Evolutionary conservation across 2,888 invertebrate genomes (phyloP).

Genomic region (Lasioglossum marginatum): DNA sequence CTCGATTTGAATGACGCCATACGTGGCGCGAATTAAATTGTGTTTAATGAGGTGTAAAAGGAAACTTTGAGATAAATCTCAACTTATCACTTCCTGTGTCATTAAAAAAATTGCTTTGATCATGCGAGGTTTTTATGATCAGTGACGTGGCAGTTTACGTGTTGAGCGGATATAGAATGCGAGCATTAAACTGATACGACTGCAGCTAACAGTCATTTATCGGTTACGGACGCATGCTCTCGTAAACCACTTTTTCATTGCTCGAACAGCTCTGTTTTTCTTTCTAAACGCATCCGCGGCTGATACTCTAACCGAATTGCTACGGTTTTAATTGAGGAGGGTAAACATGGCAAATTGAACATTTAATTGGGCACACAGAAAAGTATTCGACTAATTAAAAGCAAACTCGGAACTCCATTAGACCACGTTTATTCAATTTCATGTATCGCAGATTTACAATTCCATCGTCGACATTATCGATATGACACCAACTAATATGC

Average conservation of each 20-base stretch:
- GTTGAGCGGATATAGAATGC: neutral
- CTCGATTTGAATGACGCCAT: neutral
- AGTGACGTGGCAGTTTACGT: neutral
- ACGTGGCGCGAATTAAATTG: neutral
- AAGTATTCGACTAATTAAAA: conserved; percentile 3
- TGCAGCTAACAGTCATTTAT: conserved; percentile 50
- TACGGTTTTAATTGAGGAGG: neutral
- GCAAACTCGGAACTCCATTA: neutral
- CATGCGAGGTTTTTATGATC: neutral
- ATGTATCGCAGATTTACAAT: neutral
- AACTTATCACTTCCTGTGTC: neutral
- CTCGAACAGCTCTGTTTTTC: conserved; percentile 22
- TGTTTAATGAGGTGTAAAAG: neutral
- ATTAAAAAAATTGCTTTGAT: neutral
- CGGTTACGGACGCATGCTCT: conserved; percentile 46
- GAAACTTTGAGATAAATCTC: neutral
- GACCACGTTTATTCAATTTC: neutral
- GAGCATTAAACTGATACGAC: neutral
- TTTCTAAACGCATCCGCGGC: neutral
- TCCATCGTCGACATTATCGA: neutral
- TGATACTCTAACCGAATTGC: conserved; percentile 2
- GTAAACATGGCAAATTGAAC: neutral
- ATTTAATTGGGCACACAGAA: conserved; percentile 4
- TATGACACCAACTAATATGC: neutral
- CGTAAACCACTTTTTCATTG: conserved; percentile 51